Evolutionary conservation across 2,797 vertebrate genomes (phyloP).

Genomic region (Etheostoma perlongum): DNA sequence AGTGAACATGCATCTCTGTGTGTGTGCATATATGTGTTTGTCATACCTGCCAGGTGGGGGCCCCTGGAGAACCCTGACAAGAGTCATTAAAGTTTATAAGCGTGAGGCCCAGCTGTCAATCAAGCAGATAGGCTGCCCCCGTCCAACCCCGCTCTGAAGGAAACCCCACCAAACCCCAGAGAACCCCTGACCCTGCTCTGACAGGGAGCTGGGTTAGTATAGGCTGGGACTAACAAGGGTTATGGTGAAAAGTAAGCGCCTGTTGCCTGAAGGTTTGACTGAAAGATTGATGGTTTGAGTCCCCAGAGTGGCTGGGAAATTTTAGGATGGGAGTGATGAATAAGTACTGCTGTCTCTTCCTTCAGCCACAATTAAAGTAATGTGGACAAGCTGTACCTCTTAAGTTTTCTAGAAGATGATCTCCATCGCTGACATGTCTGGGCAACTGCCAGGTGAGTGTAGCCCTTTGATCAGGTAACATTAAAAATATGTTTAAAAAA

Average conservation of each 20-base stretch:
- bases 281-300: constrained; percentile 49
- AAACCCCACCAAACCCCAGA: constrained; percentile 69
- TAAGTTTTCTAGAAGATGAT: background rate
- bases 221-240: constrained; percentile 16
- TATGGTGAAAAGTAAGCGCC: constrained; percentile 30
- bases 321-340: constrained; percentile 35
- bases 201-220: constrained; percentile 57
- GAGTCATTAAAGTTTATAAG: constrained; percentile 87
- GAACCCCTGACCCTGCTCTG: constrained; percentile 75
- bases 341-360: constrained; percentile 20
- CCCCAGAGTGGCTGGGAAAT: constrained; percentile 16
- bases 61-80: constrained; percentile 80
- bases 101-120: constrained; percentile 79
- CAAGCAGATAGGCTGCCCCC: constrained; percentile 77
- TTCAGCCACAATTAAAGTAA: background rate
- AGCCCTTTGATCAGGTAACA: background rate
- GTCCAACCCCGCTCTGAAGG: constrained; percentile 55
- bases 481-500: background rate
- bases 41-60: constrained; percentile 76
- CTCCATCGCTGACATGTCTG: background rate
- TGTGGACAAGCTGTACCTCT: background rate
- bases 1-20: constrained; percentile 13
- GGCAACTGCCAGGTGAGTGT: constrained; percentile 17
- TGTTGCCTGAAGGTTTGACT: constrained; percentile 43
- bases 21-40: constrained; percentile 53